Percentiles rank a stretch among this genome's conserved stretches.
Conservation (phyloP, 2,888 invertebrate genomes). For the Sinelater perroti region DNA sequence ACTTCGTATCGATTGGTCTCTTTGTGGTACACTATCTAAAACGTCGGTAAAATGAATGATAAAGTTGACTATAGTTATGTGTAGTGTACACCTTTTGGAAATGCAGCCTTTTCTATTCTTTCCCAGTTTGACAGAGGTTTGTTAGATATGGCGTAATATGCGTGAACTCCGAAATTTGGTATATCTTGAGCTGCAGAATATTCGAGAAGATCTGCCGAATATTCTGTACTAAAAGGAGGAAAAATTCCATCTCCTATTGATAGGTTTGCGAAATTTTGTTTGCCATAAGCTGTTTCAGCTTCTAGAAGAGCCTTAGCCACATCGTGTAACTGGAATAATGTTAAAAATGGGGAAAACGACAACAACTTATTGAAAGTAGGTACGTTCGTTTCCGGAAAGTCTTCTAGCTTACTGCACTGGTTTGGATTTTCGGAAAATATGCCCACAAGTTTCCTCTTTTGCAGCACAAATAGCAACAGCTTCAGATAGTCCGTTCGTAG, state of each 20-base stretch:
- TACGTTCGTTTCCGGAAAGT: conserved; percentile 53
- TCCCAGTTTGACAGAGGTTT: conserved; percentile 61
- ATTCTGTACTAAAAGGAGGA: conserved; percentile 55
- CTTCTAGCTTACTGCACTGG: conserved; percentile 49
- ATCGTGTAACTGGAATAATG: conserved; percentile 47
- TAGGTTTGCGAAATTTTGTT: conserved; percentile 42
- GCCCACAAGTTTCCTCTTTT: conserved; percentile 57
- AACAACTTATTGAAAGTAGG: too few relatives aligned
- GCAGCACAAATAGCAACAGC: conserved; percentile 60
- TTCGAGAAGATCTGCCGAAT: conserved; percentile 59
- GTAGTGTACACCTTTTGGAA: conserved; percentile 57
- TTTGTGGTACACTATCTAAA: too few relatives aligned
- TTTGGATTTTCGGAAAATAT: conserved; percentile 59
- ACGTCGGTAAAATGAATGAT: too few relatives aligned
- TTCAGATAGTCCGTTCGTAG: conserved; percentile 59
- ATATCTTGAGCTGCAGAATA: conserved; percentile 63
- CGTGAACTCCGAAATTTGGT: conserved; percentile 62
- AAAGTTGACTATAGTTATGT: too few relatives aligned
- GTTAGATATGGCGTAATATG: conserved; percentile 62
- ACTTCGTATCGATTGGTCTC: too few relatives aligned
- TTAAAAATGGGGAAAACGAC: background rate
- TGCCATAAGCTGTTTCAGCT: conserved; percentile 48
- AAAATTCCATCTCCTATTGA: conserved; percentile 49
- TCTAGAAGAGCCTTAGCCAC: conserved; percentile 55
- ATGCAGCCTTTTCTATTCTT: conserved; percentile 52